phyloP scores from a whole-genome alignment of 2,113 vertebrate genomes.

The Callospermophilus lateralis region DNA sequence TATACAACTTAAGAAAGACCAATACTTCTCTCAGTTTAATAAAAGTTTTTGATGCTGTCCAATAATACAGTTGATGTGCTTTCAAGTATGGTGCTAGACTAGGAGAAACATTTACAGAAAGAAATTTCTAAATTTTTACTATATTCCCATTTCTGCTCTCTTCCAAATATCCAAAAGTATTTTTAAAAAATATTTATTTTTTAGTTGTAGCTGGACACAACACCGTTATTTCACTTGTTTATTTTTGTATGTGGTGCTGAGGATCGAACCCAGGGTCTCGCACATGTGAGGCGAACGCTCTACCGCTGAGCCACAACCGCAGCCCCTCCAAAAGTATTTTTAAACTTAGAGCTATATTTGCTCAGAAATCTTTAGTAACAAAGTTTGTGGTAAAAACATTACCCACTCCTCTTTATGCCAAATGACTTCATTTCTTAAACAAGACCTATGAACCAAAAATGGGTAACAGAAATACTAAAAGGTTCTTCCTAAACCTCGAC shows the following conservation, averaged over 20 bases:
- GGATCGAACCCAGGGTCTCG: too few species aligned
- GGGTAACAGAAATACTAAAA: not conserved
- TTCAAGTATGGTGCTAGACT: not conserved
- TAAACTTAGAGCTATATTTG: conserved; percentile 37
- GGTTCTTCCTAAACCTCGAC: not conserved
- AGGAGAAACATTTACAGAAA: conserved; percentile 18
- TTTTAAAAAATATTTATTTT: not conserved
- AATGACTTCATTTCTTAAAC: conserved; percentile 45
- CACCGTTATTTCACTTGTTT: too few species aligned
- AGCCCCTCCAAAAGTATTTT: conserved; percentile 5
- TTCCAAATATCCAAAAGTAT: conserved; percentile 51
- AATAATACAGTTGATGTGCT: conserved; percentile 3
- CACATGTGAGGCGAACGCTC: too few species aligned
- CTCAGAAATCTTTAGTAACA: conserved; percentile 14
- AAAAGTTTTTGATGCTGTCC: conserved; percentile 1
- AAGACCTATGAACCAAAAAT: conserved; percentile 35
- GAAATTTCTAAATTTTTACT: conserved; percentile 26
- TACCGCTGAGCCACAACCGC: too few species aligned
- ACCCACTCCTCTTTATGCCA: not conserved
- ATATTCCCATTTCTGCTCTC: not conserved
- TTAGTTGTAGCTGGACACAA: too few species aligned
- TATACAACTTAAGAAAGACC: not conserved
- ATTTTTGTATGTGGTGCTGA: too few species aligned
- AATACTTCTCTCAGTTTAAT: conserved; percentile 17
- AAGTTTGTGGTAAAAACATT: conserved; percentile 63